Evolutionary conservation across 2,113 vertebrate species (phyloP).

Genomic region (Podocnemis expansa): DNA sequence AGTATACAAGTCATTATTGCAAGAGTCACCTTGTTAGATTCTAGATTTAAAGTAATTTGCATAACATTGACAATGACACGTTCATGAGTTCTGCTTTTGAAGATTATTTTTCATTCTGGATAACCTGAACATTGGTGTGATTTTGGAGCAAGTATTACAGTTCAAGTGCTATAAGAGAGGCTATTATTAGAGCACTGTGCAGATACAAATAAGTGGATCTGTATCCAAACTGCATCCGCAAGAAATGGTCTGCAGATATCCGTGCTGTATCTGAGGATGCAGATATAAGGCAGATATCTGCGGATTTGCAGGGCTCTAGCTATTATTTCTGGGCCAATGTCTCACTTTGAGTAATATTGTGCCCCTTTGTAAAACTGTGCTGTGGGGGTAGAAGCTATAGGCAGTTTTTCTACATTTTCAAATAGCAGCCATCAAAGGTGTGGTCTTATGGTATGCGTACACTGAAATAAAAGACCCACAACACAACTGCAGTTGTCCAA

Average conservation of each 20-base stretch:
- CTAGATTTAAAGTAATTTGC: constrained; percentile 22
- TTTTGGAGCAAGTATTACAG: neutral
- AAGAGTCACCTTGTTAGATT: neutral
- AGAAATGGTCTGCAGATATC: too few relatives aligned
- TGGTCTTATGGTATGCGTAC: neutral
- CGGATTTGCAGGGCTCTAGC: too few relatives aligned
- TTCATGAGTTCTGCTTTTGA: neutral
- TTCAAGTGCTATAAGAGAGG: neutral
- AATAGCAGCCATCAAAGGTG: neutral
- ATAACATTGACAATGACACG: neutral
- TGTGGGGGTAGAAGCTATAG: neutral
- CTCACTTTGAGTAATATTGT: neutral
- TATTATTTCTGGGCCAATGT: neutral
- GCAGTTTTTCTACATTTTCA: neutral
- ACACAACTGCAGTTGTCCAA: neutral
- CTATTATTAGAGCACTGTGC: too few relatives aligned
- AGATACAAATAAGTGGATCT: too few relatives aligned
- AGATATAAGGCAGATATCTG: too few relatives aligned
- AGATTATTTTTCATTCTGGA: neutral
- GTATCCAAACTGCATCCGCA: too few relatives aligned
- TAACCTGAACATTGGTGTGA: neutral
- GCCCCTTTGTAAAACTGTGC: neutral
- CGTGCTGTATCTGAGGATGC: too few relatives aligned
- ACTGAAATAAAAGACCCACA: neutral
- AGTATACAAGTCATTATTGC: neutral